Base-by-base conservation (phyloP, 2,888 invertebrate genomes). In the Megaustenia siamemsis region DNA sequence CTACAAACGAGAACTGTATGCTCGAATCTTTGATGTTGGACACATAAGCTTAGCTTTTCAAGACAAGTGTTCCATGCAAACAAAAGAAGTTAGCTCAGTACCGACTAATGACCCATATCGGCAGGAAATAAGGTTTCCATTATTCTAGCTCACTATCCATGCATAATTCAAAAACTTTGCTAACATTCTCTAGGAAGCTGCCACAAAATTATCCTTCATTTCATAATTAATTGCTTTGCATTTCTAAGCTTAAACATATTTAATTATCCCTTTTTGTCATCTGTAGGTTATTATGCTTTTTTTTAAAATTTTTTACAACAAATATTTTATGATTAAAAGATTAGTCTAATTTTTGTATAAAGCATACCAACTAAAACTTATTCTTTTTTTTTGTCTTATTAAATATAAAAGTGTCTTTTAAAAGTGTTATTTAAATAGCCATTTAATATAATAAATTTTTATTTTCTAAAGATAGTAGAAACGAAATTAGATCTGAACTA, bases 1-100 rank as follows among this genome's bases (percentile, higher is more conserved):
- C 60, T 95, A 96, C 88, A 96, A 95, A 87, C 95, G 95, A 83
- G 97, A 97, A 93, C 95, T 97, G 21, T 97, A 97, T 88, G 97
- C 97, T 1, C 96, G 97, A n/a, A 96, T 97, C 12, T 97, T 97
- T 92, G 97, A 97, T 88, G 93, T 95, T n/a, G 92, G 93, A 28
- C 28, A 24, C 2, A 21, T 38, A 28, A 6, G 49, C 73, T 32
- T 49, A 73, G 73, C 45, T 32, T 49, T 73, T n/a, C 73, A n/a
- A 49, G 73, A 73, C 73, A 49, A 21, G 49, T 73, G 73, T 28
- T 73, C 71, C 8, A 28, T 71, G 10, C 43, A 71, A 43, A n/a
- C 71, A 43, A 71, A 71, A 3, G 71, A 71, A 15, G 71, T 71
- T 71, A 71, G 45, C 71, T 43, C 71, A 10, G 21, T 71, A 71